Percentiles rank a stretch among this genome's conserved stretches.
phyloP scores from a whole-genome alignment of 2,113 vertebrate species.

The Enhydra lutris region DNA sequence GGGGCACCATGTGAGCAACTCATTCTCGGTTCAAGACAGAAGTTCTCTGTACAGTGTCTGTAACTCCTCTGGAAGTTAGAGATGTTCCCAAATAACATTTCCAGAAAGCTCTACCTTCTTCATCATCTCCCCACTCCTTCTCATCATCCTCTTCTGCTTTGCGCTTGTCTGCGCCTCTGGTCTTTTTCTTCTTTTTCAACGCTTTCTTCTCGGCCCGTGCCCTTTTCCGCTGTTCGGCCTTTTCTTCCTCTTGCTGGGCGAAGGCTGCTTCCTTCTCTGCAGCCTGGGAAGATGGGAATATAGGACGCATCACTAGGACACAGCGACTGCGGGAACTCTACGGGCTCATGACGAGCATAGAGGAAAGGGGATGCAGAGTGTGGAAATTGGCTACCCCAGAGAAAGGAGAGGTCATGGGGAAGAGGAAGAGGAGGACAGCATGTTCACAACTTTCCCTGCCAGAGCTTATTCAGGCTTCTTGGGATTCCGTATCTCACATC shows the following conservation, averaged over 20 bases:
- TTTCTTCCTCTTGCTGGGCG: conserved; percentile 90
- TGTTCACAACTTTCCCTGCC: neutral
- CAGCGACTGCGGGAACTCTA: rapidly evolving
- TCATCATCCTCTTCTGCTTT: conserved; percentile 83
- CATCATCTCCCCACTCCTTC: conserved; percentile 88
- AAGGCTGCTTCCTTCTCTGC: conserved; percentile 92
- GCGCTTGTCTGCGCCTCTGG: conserved; percentile 84
- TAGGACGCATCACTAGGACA: rapidly evolving
- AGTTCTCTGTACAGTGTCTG: rapidly evolving
- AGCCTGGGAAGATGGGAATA: conserved; percentile 77
- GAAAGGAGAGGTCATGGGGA: neutral
- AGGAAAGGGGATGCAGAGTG: no score
- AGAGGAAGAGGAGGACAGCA: rapidly evolving
- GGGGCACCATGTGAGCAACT: rapidly evolving
- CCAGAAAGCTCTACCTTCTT: conserved; percentile 81
- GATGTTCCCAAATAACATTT: rapidly evolving
- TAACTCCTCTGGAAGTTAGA: rapidly evolving
- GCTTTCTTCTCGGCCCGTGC: conserved; percentile 89
- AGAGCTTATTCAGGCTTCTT: rapidly evolving
- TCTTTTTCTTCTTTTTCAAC: conserved; percentile 86
- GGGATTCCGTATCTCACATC: neutral
- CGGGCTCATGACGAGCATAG: rapidly evolving
- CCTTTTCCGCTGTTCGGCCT: conserved; percentile 87
- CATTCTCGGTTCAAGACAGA: neutral
- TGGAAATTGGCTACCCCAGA: rapidly evolving